These are phyloP conservation scores for Xestia rhomboidea DNA, from an alignment of 2,888 invertebrate species.

Conservation along the genomic window DNA sequence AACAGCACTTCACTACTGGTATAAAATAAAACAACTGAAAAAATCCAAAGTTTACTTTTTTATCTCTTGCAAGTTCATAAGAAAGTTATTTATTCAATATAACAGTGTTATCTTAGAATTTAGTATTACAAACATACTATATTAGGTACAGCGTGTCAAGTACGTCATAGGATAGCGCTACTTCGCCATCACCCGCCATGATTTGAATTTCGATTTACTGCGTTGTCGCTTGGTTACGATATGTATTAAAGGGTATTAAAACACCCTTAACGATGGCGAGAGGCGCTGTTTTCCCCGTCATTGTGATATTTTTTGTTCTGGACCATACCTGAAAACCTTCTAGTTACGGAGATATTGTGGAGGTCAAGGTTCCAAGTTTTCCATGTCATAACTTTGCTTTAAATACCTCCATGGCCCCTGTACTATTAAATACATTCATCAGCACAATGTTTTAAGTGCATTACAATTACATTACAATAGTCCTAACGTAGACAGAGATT, in stretches of 20 bases:
- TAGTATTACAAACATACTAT: neutral
- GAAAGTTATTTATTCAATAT: neutral
- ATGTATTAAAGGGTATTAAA: neutral
- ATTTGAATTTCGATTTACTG: neutral
- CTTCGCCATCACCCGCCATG: neutral
- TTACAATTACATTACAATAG: no score
- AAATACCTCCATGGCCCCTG: no score
- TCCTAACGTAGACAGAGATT: no score
- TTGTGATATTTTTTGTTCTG: no score
- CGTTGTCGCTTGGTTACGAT: neutral
- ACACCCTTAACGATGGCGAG: no score
- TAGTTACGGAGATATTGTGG: no score
- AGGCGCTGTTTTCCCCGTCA: no score
- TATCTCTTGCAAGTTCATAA: neutral
- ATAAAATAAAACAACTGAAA: neutral
- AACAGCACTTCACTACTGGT: neutral
- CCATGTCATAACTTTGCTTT: no score
- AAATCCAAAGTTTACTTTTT: neutral
- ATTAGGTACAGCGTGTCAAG: slow-evolving; percentile 25
- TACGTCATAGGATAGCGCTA: neutral
- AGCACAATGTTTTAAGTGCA: no score
- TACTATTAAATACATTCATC: no score
- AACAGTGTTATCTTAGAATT: neutral
- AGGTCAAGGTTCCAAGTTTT: no score
- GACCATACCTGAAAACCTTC: no score